Percentiles rank a stretch among this genome's conserved stretches.
Evolutionary conservation across 2,797 vertebrate genomes (phyloP).

Genomic region (Aplochiton taeniatus): DNA sequence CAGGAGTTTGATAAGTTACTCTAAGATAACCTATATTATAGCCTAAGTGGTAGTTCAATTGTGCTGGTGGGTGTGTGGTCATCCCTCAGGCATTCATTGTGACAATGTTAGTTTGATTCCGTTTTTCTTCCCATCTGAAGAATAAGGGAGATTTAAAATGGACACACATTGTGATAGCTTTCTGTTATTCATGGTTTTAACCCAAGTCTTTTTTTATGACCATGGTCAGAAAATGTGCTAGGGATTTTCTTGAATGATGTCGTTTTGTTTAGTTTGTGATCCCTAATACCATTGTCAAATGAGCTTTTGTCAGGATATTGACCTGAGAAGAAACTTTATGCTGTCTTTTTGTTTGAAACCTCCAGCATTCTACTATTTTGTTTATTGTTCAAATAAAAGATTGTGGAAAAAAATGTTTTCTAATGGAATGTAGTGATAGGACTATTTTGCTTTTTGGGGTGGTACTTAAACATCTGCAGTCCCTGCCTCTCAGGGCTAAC

Average conservation of each 20-base stretch:
- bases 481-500: conserved; percentile 50
- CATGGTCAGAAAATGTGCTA: conserved; percentile 68
- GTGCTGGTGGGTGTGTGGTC: conserved; percentile 58
- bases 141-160: conserved; percentile 52
- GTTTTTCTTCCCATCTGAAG: conserved; percentile 33
- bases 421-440: conserved; percentile 64
- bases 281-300: conserved; percentile 75
- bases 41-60: conserved; percentile 44
- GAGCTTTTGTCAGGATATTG: conserved; percentile 68
- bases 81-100: conserved; percentile 59
- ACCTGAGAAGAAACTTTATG: conserved; percentile 63
- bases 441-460: conserved; percentile 60
- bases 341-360: conserved; percentile 74
- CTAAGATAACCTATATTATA: conserved; percentile 16
- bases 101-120: conserved; percentile 49
- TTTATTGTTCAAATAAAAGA: conserved; percentile 80
- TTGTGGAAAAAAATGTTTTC: conserved; percentile 75
- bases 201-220: conserved; percentile 47
- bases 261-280: conserved; percentile 71
- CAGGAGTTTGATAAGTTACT: conserved; percentile 36
- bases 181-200: conserved; percentile 62
- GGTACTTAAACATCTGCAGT: conserved; percentile 54
- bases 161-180: conserved; percentile 48
- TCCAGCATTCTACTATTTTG: conserved; percentile 73
- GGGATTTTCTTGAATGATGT: conserved; percentile 68